Evolutionary conservation across 2,113 vertebrate species (phyloP).

Genomic region (Butorides virescens): DNA sequence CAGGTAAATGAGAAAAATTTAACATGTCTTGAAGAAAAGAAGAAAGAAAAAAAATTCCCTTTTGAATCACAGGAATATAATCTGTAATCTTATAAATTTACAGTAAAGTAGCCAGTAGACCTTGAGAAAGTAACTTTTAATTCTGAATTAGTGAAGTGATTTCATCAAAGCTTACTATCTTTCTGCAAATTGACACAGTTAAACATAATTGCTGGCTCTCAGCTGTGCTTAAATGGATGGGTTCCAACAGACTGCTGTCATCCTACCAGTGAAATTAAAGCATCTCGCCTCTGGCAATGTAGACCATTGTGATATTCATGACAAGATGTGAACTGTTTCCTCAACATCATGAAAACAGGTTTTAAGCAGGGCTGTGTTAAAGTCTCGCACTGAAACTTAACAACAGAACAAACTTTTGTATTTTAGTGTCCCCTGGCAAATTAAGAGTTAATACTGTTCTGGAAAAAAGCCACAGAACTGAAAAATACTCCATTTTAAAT

Average conservation of each 20-base stretch:
- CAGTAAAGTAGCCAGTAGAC: not conserved
- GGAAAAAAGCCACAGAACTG: not conserved
- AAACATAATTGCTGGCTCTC: not conserved
- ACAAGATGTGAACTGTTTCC: not conserved
- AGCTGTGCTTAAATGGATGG: not conserved
- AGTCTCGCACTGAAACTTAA: not conserved
- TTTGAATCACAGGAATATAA: not conserved
- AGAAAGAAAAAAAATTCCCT: not conserved
- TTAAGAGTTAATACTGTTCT: not conserved
- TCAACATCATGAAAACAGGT: not conserved
- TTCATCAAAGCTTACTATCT: not conserved
- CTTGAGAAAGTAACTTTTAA: not conserved
- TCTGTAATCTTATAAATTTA: not conserved
- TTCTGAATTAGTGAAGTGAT: not conserved
- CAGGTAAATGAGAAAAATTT: not conserved
- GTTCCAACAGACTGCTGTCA: not conserved
- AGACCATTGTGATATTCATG: not conserved
- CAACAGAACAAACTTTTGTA: not conserved
- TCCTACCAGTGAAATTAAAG: not conserved
- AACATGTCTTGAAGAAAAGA: not conserved
- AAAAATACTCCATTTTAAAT: constrained; percentile 2
- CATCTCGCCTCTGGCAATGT: not conserved
- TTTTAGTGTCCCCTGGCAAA: not conserved
- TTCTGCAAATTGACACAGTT: not conserved
- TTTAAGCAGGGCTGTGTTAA: not conserved